Percentiles rank a stretch among this genome's conserved stretches.
phyloP scores from a whole-genome alignment of 2,888 invertebrate genomes.

The Agrochola macilenta region DNA sequence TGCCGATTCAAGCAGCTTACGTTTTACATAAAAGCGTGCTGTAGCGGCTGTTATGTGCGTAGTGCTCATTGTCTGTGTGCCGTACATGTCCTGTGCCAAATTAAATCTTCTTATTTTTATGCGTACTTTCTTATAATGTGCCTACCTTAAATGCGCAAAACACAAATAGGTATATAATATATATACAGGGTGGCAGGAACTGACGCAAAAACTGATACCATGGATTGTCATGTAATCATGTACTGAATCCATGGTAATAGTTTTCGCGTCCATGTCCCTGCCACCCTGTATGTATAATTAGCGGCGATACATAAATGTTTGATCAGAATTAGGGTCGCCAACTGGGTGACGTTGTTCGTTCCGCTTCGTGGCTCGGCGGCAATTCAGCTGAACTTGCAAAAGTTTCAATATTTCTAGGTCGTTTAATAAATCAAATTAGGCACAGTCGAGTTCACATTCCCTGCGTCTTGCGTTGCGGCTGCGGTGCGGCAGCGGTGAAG shows the following conservation, averaged over 20 bases:
- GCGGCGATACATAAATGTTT: not conserved
- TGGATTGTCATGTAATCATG: too few species aligned
- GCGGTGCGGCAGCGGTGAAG: not conserved
- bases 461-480: not conserved
- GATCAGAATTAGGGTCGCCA: not conserved
- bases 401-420: constrained; percentile 26
- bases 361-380: not conserved
- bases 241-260: too few species aligned
- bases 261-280: too few species aligned
- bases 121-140: not conserved
- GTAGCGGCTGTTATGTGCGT: not conserved
- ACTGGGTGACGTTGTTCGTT: not conserved
- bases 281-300: not conserved
- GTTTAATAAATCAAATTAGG: constrained; percentile 38
- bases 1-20: not conserved
- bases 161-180: not conserved
- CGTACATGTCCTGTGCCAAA: not conserved
- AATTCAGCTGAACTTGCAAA: constrained; percentile 16
- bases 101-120: not conserved
- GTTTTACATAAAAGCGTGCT: not conserved
- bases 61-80: not conserved
- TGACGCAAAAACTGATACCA: too few species aligned
- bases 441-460: constrained; percentile 14
- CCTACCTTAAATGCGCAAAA: not conserved
- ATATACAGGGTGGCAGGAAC: not conserved